phyloP scores from a whole-genome alignment of 2,888 invertebrate genomes.

The Catocala nupta region DNA sequence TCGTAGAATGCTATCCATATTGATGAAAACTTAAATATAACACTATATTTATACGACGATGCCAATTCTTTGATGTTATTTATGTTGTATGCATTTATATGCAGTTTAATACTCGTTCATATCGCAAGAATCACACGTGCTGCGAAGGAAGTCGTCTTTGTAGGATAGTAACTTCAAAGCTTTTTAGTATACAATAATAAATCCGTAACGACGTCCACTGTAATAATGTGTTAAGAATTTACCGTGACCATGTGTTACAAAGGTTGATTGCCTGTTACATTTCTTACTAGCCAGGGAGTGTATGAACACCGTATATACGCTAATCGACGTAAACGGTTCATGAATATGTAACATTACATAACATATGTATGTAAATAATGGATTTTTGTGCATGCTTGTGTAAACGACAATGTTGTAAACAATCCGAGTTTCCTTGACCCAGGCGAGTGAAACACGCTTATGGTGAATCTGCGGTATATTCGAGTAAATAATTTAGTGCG shows the following conservation, averaged over 20 bases:
- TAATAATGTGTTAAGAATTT: conserved; percentile 6
- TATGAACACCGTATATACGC: conserved; percentile 10
- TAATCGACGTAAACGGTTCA: conserved; percentile 12
- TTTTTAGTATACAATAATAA: conserved; percentile 26
- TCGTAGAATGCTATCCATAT: too few species aligned
- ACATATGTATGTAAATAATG: conserved; percentile 25
- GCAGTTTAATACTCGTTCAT: conserved; percentile 28
- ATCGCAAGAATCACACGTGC: conserved; percentile 38
- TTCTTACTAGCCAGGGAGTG: conserved; percentile 8
- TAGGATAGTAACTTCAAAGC: conserved; percentile 37
- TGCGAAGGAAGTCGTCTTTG: conserved; percentile 27
- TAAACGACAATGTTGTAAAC: conserved; percentile 43
- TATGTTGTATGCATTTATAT: conserved; percentile 35
- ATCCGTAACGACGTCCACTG: conserved; percentile 20
- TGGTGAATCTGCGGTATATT: conserved; percentile 61
- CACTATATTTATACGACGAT: background rate
- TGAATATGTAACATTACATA: conserved; percentile 27
- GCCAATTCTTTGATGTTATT: conserved; percentile 30
- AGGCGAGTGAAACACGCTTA: conserved; percentile 56
- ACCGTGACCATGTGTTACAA: conserved; percentile 10
- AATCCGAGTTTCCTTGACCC: conserved; percentile 71
- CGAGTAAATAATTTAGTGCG: conserved; percentile 77
- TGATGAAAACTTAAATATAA: too few species aligned
- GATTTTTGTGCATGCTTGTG: conserved; percentile 16
- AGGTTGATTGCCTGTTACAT: conserved; percentile 6